Conservation (phyloP, 2,888 invertebrate genomes). For the Globia sparganii region DNA sequence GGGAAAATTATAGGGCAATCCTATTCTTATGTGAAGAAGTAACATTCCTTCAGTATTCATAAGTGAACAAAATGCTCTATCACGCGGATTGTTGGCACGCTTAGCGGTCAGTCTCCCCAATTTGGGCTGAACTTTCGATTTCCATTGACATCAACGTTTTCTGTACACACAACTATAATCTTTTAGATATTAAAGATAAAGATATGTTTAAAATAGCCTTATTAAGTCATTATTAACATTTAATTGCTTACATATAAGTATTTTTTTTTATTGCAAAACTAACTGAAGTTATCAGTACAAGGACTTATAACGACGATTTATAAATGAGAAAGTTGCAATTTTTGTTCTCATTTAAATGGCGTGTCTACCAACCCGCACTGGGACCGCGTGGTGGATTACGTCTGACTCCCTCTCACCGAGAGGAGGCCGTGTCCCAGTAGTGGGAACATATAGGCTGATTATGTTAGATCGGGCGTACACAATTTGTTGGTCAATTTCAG, state of each 20-base stretch:
- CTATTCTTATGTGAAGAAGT: not conserved
- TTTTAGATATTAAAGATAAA: not conserved
- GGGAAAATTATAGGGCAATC: not conserved
- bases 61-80: not conserved
- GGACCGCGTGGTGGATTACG: not conserved
- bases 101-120: not conserved
- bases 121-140: constrained; percentile 18
- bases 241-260: not conserved
- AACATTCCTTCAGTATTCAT: not conserved
- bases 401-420: not conserved
- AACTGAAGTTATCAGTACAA: not conserved
- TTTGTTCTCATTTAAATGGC: too few species aligned
- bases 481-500: not conserved
- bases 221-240: not conserved
- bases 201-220: not conserved
- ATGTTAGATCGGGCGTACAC: not conserved
- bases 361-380: not conserved
- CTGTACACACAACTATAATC: not conserved
- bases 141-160: constrained; percentile 9
- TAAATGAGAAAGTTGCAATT: not conserved
- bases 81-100: not conserved
- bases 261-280: not conserved
- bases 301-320: not conserved
- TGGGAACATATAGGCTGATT: not conserved
- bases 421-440: not conserved